Evolutionary conservation across 2,113 vertebrate genomes (phyloP).

Genomic region (Rhagologus leucostigma): DNA sequence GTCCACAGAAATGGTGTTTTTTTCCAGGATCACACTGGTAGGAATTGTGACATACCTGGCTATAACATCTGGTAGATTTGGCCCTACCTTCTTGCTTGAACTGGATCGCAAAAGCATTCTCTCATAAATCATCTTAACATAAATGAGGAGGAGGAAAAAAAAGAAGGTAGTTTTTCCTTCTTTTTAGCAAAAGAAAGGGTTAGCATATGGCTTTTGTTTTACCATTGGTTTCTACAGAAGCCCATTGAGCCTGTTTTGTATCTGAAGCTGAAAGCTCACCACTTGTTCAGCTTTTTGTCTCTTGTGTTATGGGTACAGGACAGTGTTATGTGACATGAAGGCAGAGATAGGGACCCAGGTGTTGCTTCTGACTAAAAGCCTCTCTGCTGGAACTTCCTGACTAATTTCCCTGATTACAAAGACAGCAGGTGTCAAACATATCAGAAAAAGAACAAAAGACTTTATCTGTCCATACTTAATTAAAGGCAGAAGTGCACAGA

Average conservation of each 20-base stretch:
- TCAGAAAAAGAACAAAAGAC: constrained; percentile 56
- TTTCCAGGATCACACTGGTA: background rate
- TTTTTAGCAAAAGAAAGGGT: background rate
- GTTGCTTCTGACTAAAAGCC: constrained; percentile 62
- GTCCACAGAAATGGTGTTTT: background rate
- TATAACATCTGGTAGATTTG: background rate
- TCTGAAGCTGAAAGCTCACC: background rate
- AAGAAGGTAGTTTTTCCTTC: background rate
- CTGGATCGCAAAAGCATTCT: background rate
- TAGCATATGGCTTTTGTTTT: constrained; percentile 3
- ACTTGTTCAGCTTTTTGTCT: background rate
- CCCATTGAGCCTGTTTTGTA: background rate
- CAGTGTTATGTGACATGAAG: background rate
- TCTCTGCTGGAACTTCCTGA: constrained; percentile 60
- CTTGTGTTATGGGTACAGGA: background rate
- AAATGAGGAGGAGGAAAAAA: background rate
- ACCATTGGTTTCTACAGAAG: background rate
- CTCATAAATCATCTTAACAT: background rate
- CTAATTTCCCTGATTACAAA: constrained; percentile 57
- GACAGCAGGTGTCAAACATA: constrained; percentile 61
- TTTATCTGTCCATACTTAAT: constrained; percentile 62
- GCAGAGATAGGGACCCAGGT: constrained; percentile 33
- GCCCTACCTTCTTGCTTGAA: background rate
- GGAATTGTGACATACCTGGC: background rate
- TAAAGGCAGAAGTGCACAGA: constrained; percentile 36